Evolutionary conservation across 2,113 vertebrate species (phyloP).

Genomic region (Sapayoa aenigma): DNA sequence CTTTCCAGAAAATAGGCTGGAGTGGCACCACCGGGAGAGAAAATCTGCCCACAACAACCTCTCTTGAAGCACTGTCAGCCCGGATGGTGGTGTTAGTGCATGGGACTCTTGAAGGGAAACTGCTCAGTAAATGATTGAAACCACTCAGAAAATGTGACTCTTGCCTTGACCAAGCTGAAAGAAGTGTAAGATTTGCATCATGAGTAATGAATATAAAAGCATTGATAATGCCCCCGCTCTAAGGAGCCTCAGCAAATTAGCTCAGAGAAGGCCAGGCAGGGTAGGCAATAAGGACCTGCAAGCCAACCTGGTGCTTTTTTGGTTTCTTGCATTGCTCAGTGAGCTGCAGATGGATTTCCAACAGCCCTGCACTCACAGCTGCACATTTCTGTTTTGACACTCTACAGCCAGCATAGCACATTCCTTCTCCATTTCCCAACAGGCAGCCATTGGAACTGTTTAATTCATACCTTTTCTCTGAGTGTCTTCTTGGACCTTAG

Average conservation of each 20-base stretch:
- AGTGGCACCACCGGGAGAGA: not conserved
- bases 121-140: not conserved
- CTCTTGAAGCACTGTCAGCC: not conserved
- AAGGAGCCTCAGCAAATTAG: not conserved
- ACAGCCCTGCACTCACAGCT: not conserved
- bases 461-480: not conserved
- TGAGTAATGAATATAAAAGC: not conserved
- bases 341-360: not conserved
- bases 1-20: not conserved
- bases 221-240: not conserved
- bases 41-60: not conserved
- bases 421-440: not conserved
- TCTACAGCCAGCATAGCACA: accelerated
- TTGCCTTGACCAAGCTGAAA: not conserved
- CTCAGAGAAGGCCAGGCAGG: not conserved
- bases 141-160: not conserved
- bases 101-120: not conserved
- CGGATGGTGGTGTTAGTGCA: no score
- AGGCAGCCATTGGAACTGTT: not conserved
- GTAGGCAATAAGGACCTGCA: not conserved
- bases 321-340: not conserved
- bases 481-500: not conserved
- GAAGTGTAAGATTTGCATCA: not conserved
- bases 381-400: not conserved
- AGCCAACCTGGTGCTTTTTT: not conserved